Conservation (phyloP, 2,888 invertebrate genomes). For the Gnatocerus cornutus region DNA sequence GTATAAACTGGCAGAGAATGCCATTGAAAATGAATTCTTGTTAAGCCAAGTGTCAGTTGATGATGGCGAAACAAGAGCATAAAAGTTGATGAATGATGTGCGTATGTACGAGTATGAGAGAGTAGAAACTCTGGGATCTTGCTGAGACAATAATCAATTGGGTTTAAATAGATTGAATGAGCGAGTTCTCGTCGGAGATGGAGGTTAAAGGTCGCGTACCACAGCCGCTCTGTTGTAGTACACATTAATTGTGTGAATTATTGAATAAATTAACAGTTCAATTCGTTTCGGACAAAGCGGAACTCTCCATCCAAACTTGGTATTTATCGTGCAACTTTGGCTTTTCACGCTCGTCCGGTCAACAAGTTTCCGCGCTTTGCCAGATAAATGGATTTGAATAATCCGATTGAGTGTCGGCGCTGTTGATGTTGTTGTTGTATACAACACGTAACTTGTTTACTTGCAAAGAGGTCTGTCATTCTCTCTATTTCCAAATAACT, state of each 20-base stretch:
- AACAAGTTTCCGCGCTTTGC: constrained; percentile 53
- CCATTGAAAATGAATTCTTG: constrained; percentile 8
- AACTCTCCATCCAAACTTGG: constrained; percentile 40
- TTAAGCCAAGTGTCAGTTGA: constrained; percentile 12
- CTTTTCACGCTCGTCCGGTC: constrained; percentile 51
- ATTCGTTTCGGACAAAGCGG: constrained; percentile 43
- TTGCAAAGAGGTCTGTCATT: constrained; percentile 5
- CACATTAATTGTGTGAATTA: constrained; percentile 43
- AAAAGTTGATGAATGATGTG: constrained; percentile 37
- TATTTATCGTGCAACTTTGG: constrained; percentile 49
- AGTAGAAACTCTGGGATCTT: constrained; percentile 16
- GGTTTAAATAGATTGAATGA: constrained; percentile 40
- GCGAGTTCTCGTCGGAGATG: constrained; percentile 19
- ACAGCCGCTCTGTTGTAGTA: constrained; percentile 25
- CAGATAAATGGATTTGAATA: constrained; percentile 56
- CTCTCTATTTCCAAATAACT: constrained; percentile 39
- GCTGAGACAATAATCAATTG: constrained; percentile 42
- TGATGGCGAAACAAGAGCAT: constrained; percentile 9
- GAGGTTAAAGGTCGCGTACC: constrained; percentile 39
- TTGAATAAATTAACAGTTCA: constrained; percentile 42
- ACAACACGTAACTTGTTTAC: constrained; percentile 49
- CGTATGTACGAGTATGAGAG: constrained; percentile 12
- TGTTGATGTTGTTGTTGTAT: constrained; percentile 50
- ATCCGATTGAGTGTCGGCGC: constrained; percentile 52
- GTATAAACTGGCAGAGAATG: neutral